phyloP scores from a whole-genome alignment of 1,140 invertebrate species.

The Pemphigus obesinymphae region DNA sequence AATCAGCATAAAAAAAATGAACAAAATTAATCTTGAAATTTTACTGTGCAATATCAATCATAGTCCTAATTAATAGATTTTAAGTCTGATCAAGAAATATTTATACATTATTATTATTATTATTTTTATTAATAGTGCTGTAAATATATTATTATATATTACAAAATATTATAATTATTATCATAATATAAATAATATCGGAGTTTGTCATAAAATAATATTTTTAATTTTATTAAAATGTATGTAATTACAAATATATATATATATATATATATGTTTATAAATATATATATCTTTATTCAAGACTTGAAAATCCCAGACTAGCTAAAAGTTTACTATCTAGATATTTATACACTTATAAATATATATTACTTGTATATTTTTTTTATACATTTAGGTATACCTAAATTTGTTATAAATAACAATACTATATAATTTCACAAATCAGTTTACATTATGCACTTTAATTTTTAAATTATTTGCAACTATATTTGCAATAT shows the following conservation, averaged over 20 bases:
- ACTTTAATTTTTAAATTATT: neutral
- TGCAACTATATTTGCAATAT: neutral
- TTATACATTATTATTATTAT: neutral
- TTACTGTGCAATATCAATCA: slow-evolving; percentile 28
- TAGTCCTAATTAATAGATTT: neutral
- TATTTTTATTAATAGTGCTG: neutral
- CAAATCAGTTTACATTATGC: neutral
- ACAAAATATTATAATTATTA: too few species aligned
- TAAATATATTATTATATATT: too few species aligned
- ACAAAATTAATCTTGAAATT: neutral
- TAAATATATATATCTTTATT: slow-evolving; percentile 2
- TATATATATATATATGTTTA: neutral
- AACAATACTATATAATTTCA: neutral
- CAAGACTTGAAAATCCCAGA: slow-evolving; percentile 20
- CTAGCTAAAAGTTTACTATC: neutral
- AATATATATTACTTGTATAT: neutral
- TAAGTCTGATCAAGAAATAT: slow-evolving; percentile 28
- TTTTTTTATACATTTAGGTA: neutral
- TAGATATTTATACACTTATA: slow-evolving; percentile 15
- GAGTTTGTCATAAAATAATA: neutral
- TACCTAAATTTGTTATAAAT: slow-evolving; percentile 8
- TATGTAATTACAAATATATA: neutral
- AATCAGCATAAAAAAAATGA: neutral
- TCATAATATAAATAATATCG: neutral
- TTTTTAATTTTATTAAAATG: slow-evolving; percentile 16